These are phyloP conservation scores for Drosophila anomalata DNA, from an alignment of 2,888 invertebrate genomes.

Conservation along the genomic window DNA sequence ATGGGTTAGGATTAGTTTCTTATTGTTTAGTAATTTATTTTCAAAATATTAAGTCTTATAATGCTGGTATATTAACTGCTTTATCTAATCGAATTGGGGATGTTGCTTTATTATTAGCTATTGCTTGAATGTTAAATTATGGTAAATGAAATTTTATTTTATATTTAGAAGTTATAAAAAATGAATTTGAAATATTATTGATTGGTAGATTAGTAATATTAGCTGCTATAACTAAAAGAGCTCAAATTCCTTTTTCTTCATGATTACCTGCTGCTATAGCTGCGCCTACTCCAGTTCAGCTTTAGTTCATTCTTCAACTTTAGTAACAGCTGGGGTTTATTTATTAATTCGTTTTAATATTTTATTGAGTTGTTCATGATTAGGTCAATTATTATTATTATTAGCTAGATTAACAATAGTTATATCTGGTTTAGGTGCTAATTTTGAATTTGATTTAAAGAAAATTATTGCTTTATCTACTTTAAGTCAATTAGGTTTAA, in stretches of 20 bases:
- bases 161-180: slow-evolving; percentile 85
- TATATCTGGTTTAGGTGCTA: slow-evolving; percentile 86
- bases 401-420: slow-evolving; percentile 86
- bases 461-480: slow-evolving; percentile 92
- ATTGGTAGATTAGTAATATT: slow-evolving; percentile 84
- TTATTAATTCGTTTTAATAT: slow-evolving; percentile 82
- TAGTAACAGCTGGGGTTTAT: slow-evolving; percentile 87
- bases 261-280: slow-evolving; percentile 91
- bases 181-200: slow-evolving; percentile 84
- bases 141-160: slow-evolving; percentile 85
- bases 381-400: slow-evolving; percentile 85
- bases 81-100: slow-evolving; percentile 90
- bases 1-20: slow-evolving; percentile 89
- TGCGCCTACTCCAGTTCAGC: slow-evolving; percentile 91
- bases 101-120: slow-evolving; percentile 87
- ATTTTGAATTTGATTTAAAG: slow-evolving; percentile 89
- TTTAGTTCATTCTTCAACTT: slow-evolving; percentile 91
- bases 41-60: slow-evolving; percentile 88
- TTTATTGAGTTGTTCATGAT: slow-evolving; percentile 63
- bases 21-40: slow-evolving; percentile 87
- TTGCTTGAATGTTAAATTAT: slow-evolving; percentile 86
- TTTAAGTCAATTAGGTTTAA: slow-evolving; percentile 87
- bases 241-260: slow-evolving; percentile 92
- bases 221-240: slow-evolving; percentile 90
- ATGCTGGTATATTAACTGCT: slow-evolving; percentile 89